phyloP scores from a whole-genome alignment of 2,888 invertebrate species.

The Chrysolina haemoptera region DNA sequence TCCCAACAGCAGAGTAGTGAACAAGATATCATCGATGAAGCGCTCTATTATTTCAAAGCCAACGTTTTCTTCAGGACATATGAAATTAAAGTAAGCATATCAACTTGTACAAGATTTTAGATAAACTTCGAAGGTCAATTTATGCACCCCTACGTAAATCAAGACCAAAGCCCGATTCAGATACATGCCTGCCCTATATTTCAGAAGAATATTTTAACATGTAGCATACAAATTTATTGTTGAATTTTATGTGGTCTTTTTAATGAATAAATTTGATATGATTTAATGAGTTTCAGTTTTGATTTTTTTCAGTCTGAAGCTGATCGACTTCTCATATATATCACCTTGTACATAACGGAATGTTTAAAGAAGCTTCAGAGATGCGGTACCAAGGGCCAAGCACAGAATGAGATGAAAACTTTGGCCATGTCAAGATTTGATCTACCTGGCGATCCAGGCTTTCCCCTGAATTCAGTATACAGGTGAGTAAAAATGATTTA shows the following conservation, averaged over 20 bases:
- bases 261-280: too few species aligned
- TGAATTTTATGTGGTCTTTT: too few species aligned
- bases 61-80: conserved; percentile 99
- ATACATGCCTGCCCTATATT: too few species aligned
- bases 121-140: too few species aligned
- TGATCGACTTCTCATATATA: conserved; percentile 96
- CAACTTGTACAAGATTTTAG: conserved; percentile 4
- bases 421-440: conserved; percentile 95
- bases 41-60: conserved; percentile 97
- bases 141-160: too few species aligned
- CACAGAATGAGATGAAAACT: conserved; percentile 95
- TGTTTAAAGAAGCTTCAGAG: conserved; percentile 95
- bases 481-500: conserved; percentile 39
- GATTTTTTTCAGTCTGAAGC: conserved; percentile 85
- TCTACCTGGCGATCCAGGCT: conserved; percentile 95
- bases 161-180: too few species aligned
- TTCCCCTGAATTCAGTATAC: conserved; percentile 74
- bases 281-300: conserved; percentile 34
- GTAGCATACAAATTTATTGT: too few species aligned
- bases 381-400: conserved; percentile 91
- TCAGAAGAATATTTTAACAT: too few species aligned
- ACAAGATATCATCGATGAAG: conserved; percentile 95
- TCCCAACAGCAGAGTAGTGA: conserved; percentile 78
- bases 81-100: conserved; percentile 89
- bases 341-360: conserved; percentile 97